These are phyloP conservation scores for Chelonus formosanus DNA, from an alignment of 2,888 invertebrate species.

Conservation along the genomic window DNA sequence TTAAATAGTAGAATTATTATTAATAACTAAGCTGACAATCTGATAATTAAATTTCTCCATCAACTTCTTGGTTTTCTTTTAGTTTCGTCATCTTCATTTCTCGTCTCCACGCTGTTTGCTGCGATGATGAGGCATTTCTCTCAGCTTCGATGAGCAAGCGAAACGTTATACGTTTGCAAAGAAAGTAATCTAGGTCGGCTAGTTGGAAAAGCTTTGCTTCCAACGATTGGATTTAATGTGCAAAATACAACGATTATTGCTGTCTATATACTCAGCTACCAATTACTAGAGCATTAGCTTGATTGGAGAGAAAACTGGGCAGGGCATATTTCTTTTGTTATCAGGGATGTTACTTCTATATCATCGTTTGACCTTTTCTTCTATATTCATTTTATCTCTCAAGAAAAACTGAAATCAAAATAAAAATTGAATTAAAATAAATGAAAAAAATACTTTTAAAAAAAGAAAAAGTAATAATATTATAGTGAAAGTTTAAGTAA, in stretches of 20 bases:
- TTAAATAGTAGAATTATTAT: too few relatives aligned
- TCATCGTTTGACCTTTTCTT: slow-evolving; percentile 34
- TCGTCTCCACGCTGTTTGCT: slow-evolving; percentile 11
- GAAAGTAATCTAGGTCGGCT: slow-evolving; percentile 17
- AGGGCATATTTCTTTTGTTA: slow-evolving; percentile 47
- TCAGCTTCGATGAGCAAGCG: slow-evolving; percentile 11
- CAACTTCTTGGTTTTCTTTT: not conserved
- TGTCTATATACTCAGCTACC: not conserved
- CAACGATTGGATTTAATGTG: slow-evolving; percentile 11
- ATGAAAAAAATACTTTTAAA: not conserved
- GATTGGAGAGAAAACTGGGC: slow-evolving; percentile 60
- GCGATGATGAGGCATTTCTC: slow-evolving; percentile 3
- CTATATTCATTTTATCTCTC: not conserved
- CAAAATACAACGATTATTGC: not conserved
- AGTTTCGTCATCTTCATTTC: not conserved
- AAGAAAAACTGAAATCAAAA: not conserved
- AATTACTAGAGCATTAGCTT: slow-evolving; percentile 64
- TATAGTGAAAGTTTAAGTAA: too few relatives aligned
- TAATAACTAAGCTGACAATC: too few relatives aligned
- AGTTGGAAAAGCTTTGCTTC: not conserved
- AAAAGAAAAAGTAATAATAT: not conserved
- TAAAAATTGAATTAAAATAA: not conserved
- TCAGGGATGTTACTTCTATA: slow-evolving; percentile 4
- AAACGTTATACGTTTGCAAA: not conserved
- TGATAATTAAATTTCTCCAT: too few relatives aligned